Conservation (phyloP, 2,797 vertebrate genomes). For the Phataginus tetradactyla region DNA sequence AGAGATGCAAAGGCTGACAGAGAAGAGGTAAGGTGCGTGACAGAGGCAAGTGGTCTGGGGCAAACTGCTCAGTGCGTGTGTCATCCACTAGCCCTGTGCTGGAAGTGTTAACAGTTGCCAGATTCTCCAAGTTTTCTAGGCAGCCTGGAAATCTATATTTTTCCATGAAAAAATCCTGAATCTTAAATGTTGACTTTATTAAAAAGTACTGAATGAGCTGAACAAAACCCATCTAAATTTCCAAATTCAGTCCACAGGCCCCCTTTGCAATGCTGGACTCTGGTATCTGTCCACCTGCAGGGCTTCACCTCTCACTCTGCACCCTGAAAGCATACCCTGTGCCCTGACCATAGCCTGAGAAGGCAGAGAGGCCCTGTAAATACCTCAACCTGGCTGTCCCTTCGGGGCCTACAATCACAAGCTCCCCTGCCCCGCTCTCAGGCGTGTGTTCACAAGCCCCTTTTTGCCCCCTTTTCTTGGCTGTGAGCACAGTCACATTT, state of each 20-base stretch:
- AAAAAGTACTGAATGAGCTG: background rate
- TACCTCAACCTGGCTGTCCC: background rate
- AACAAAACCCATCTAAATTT: constrained; percentile 20
- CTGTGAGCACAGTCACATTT: background rate
- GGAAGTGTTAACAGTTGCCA: background rate
- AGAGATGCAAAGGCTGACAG: background rate
- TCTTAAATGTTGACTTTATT: background rate
- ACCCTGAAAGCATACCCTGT: background rate
- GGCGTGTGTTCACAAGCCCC: background rate
- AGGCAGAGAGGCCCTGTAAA: background rate
- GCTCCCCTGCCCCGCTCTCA: background rate
- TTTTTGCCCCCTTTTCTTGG: background rate
- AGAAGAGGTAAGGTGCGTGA: background rate
- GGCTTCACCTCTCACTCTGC: background rate
- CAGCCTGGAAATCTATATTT: background rate
- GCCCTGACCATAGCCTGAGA: background rate
- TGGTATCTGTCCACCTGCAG: background rate
- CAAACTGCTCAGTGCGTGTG: background rate
- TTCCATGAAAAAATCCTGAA: background rate
- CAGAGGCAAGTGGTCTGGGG: background rate
- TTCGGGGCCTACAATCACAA: background rate
- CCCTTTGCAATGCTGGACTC: background rate
- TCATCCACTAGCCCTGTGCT: background rate
- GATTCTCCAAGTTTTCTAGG: background rate
- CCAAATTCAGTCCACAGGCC: background rate